Base-by-base conservation (phyloP, 2,888 invertebrate species). In the Vesta saturnalis region DNA sequence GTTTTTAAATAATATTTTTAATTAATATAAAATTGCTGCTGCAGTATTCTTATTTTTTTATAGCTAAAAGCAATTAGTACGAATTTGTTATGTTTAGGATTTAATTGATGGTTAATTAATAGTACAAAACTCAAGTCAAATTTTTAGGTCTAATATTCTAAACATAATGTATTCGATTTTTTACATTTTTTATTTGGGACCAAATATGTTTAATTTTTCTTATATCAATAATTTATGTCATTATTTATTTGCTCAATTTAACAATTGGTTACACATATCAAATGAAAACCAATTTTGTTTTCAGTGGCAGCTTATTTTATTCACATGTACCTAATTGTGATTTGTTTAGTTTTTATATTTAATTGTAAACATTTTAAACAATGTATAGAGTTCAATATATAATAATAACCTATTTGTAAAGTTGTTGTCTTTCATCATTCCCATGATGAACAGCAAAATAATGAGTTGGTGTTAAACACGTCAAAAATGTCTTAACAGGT, bases 331-430 rank as follows among this genome's bases (percentile, higher is more conserved):
- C 60, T 69, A 64, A 55, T 69, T 69, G 66, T 66, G 66, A 66
- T 66, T 66, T 66, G 47, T 69, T 69, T 64, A 60, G 57, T 60
- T 68, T 69, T 64, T 30, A 64, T 64, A 56, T 69, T 69, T 64
- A 68, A 64, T 67, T 52, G 58, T 64, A 60, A 58, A 68, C 39
- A 56, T 57, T 63, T 55, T 57, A 30, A 64, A 64, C 59, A 64
- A 64, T 64, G 64, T 64, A 64, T 64, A 64, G 59, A 64, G 46
- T 64, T 64, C 64, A 64, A 64, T 60, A 64, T 64, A 64, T 56
- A 62, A 64, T 64, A 64, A 60, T 60, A 60, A 60, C 39, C 46
- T 21, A 60, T 64, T 64, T 64, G 59, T 64, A 64, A 49, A 49
- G 39, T n/a, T n/a, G 39, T 39, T n/a, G n/a, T n/a, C n/a, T n/a